phyloP scores from a whole-genome alignment of 2,797 vertebrate species.

The Xiphorhynchus erythropygius region DNA sequence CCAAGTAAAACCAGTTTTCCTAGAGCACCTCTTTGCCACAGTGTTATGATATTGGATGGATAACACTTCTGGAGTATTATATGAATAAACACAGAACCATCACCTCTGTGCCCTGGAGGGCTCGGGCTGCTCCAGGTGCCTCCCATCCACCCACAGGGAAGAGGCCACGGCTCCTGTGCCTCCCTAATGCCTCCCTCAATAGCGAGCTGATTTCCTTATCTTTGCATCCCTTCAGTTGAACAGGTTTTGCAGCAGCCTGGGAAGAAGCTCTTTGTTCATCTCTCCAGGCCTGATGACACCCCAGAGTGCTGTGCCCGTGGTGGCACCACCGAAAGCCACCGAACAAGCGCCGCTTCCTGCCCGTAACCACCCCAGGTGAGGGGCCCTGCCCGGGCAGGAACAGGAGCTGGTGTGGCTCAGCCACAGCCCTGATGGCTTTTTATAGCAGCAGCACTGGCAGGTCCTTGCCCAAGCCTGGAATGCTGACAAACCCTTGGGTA shows the following conservation, averaged over 20 bases:
- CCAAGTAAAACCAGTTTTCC: not conserved
- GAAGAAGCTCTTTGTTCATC: not conserved
- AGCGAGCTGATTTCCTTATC: not conserved
- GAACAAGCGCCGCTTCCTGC: accelerated
- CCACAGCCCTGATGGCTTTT: not conserved
- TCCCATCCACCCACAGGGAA: accelerated
- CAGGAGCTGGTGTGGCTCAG: not conserved
- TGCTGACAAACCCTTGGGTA: not conserved
- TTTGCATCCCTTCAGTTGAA: accelerated
- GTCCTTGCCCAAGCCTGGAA: not conserved
- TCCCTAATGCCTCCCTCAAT: accelerated
- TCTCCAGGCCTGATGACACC: not conserved
- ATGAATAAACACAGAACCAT: accelerated
- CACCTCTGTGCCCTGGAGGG: accelerated
- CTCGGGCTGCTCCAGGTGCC: not conserved
- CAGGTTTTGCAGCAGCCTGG: not conserved
- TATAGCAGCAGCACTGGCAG: not conserved
- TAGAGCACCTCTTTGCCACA: not conserved
- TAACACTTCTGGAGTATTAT: accelerated
- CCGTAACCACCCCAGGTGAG: not conserved
- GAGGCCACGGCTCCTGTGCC: accelerated
- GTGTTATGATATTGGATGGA: accelerated
- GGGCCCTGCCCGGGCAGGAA: not conserved
- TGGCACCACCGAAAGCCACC: not conserved
- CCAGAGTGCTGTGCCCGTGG: not conserved